phyloP scores from a whole-genome alignment of 2,113 vertebrate species.

The Cyanoramphus novaezelandiae region DNA sequence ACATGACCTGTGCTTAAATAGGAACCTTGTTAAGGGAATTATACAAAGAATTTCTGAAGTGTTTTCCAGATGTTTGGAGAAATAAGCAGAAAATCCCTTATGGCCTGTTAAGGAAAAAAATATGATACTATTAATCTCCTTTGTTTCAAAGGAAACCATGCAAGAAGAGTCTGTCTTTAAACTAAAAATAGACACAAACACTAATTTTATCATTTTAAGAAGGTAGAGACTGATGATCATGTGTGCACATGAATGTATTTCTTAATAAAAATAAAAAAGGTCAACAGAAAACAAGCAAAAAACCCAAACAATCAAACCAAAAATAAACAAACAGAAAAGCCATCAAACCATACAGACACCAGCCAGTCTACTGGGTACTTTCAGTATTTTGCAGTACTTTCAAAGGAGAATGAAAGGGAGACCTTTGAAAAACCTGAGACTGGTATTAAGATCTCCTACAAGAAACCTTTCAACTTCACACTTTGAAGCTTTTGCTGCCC shows the following conservation, averaged over 20 bases:
- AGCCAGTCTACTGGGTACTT: background rate
- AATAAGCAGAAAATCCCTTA: background rate
- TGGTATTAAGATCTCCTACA: background rate
- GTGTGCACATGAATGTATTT: background rate
- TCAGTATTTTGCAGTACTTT: background rate
- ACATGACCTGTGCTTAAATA: background rate
- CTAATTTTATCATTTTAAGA: background rate
- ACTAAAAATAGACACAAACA: background rate
- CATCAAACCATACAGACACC: background rate
- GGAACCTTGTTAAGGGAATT: background rate
- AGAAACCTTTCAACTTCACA: background rate
- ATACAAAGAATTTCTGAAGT: background rate
- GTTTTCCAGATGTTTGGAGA: background rate
- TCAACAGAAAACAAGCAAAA: background rate
- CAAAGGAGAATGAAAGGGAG: background rate
- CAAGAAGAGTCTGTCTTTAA: background rate
- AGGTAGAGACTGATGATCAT: background rate
- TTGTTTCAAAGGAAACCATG: background rate
- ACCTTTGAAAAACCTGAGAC: background rate
- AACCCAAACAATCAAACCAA: background rate
- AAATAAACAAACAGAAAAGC: background rate
- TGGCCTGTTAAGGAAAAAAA: background rate
- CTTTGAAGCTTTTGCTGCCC: background rate
- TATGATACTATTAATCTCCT: background rate
- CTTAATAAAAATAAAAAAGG: background rate